phyloP scores from a whole-genome alignment of 2,888 invertebrate genomes.

The Andricus quercusramuli region DNA sequence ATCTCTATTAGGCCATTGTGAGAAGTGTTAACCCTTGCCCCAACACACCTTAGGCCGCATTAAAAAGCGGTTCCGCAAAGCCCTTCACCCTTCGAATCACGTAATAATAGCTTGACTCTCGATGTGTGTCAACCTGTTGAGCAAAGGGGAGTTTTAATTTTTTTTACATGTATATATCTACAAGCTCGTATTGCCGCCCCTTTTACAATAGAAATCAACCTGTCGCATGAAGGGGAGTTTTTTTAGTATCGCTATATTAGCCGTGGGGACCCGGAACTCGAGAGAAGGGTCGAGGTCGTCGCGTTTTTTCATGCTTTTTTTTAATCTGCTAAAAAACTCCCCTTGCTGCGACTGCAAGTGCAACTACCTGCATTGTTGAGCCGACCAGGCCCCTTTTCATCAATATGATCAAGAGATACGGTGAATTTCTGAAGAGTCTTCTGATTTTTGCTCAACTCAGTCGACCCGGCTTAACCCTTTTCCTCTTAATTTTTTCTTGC shows the following conservation, averaged over 20 bases:
- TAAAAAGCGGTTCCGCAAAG: conserved; percentile 11
- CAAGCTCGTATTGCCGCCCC: conserved; percentile 56
- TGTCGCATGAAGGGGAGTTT: conserved; percentile 68
- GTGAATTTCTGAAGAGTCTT: background rate
- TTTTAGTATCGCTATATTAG: conserved; percentile 60
- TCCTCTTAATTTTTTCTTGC: background rate
- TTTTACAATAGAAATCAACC: conserved; percentile 65
- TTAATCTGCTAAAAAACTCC: conserved; percentile 47
- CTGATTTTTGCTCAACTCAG: background rate
- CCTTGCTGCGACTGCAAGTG: conserved; percentile 55
- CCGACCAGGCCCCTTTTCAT: background rate
- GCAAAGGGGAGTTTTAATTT: conserved; percentile 60
- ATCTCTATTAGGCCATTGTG: background rate
- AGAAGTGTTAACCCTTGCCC: background rate
- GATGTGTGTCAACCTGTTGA: conserved; percentile 60
- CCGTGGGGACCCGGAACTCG: conserved; percentile 39
- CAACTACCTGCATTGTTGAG: conserved; percentile 47
- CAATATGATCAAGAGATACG: background rate
- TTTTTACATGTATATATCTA: conserved; percentile 54
- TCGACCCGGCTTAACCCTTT: background rate
- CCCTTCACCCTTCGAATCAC: conserved; percentile 15
- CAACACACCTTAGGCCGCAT: background rate
- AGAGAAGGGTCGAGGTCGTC: conserved; percentile 53
- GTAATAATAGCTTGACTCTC: background rate
- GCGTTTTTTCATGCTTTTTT: conserved; percentile 56